These are phyloP conservation scores for Shinisaurus crocodilurus DNA, from an alignment of 2,113 vertebrate species.

Conservation along the genomic window DNA sequence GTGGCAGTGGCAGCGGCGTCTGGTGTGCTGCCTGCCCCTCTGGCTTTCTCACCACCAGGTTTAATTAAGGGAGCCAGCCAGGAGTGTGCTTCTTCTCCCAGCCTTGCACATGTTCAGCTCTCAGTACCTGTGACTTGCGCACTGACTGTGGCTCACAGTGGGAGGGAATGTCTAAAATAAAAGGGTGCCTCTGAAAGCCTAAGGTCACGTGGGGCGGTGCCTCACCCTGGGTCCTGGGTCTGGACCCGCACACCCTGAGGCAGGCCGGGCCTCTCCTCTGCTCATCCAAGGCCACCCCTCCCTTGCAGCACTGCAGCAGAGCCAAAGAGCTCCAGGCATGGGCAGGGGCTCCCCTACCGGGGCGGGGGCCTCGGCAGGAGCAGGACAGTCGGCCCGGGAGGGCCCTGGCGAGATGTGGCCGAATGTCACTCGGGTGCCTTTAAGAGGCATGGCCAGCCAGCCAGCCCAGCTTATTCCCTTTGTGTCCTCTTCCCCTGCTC, in stretches of 20 bases:
- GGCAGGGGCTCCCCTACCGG: too few relatives aligned
- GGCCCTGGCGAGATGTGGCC: too few relatives aligned
- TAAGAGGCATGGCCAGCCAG: too few relatives aligned
- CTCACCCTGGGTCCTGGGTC: too few relatives aligned
- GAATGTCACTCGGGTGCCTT: too few relatives aligned
- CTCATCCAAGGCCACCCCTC: too few relatives aligned
- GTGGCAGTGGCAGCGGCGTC: conserved; percentile 22
- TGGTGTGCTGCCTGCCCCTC: conserved; percentile 42
- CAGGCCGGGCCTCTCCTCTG: too few relatives aligned
- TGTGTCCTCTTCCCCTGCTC: background rate
- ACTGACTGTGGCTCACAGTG: background rate
- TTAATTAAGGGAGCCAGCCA: accelerated
- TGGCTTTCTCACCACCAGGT: accelerated
- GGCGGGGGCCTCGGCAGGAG: too few relatives aligned
- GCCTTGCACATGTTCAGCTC: accelerated
- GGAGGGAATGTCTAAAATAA: background rate
- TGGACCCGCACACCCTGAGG: too few relatives aligned
- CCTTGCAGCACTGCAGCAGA: background rate
- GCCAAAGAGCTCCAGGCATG: too few relatives aligned
- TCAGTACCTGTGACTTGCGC: background rate
- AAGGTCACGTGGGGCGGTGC: too few relatives aligned
- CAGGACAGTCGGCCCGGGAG: too few relatives aligned
- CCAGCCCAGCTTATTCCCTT: background rate
- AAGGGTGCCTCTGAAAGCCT: background rate
- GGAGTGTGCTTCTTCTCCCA: background rate